These are phyloP conservation scores for Pipistrellus kuhlii DNA, from an alignment of 2,797 vertebrate species.

Conservation along the genomic window DNA sequence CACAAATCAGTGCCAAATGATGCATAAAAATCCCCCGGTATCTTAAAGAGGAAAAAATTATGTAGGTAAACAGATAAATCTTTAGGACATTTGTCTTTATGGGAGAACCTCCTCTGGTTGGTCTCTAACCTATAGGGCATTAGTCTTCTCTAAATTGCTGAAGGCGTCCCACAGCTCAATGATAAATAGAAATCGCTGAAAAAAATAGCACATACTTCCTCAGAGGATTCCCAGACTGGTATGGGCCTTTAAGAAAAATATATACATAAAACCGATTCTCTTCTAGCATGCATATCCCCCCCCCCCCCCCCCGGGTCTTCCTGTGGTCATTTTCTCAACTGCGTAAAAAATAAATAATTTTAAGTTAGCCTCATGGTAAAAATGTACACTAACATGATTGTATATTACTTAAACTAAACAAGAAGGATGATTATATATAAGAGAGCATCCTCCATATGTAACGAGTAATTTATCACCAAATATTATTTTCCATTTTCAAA, in stretches of 20 bases:
- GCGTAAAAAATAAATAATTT: slow-evolving; percentile 73
- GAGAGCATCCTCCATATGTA: not conserved
- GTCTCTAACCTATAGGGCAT: slow-evolving; percentile 87
- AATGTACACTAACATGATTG: slow-evolving; percentile 66
- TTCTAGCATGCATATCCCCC: slow-evolving; percentile 81
- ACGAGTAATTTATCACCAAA: slow-evolving; percentile 22
- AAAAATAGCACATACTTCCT: slow-evolving; percentile 84
- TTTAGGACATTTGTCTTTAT: slow-evolving; percentile 88
- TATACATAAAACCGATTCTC: slow-evolving; percentile 83
- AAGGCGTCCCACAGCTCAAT: slow-evolving; percentile 82
- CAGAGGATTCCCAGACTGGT: slow-evolving; percentile 84
- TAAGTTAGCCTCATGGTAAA: slow-evolving; percentile 77
- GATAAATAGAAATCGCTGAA: slow-evolving; percentile 88
- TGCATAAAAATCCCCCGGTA: slow-evolving; percentile 85
- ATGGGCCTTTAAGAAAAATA: slow-evolving; percentile 83
- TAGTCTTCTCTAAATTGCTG: slow-evolving; percentile 88
- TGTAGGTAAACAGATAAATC: slow-evolving; percentile 89
- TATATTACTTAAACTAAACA: slow-evolving; percentile 72
- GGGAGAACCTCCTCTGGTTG: slow-evolving; percentile 86
- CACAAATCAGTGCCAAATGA: slow-evolving; percentile 87
- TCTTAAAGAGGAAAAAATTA: slow-evolving; percentile 87
- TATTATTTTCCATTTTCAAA: slow-evolving; percentile 4
- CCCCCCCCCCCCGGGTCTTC: slow-evolving; percentile 76
- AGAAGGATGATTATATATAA: not conserved
- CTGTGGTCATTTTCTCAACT: slow-evolving; percentile 70